A percentile compares a stretch with the other conserved stretches of the same genome.
Evolutionary conservation across 2,888 invertebrate genomes (phyloP).

Genomic region (Pseudolycoriella hygida): DNA sequence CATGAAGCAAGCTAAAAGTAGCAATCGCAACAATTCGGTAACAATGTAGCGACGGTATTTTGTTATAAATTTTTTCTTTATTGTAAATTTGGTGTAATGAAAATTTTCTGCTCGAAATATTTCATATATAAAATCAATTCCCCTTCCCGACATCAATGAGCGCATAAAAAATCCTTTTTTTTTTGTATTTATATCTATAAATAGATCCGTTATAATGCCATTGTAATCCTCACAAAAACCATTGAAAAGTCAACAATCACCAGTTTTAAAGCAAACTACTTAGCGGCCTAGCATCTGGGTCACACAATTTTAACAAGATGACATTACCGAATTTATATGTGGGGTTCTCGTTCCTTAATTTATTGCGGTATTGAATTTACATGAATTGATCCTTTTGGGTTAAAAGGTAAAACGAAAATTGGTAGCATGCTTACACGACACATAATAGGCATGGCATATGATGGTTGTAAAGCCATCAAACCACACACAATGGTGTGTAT

Average conservation of each 20-base stretch:
- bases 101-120: constrained; percentile 3
- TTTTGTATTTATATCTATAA: not conserved
- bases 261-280: constrained; percentile 1
- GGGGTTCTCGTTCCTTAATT: not conserved
- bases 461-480: no score
- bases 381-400: constrained; percentile 1
- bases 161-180: not conserved
- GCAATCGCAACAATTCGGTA: no score
- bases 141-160: not conserved
- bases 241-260: constrained; percentile 1
- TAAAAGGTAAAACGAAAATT: no score
- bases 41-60: not conserved
- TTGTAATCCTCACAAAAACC: constrained; percentile 5
- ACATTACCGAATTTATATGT: not conserved
- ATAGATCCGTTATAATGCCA: constrained; percentile 4
- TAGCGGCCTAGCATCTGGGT: constrained; percentile 1
- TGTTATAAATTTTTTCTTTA: not conserved
- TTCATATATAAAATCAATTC: not conserved
- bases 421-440: not conserved
- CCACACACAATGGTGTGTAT: not conserved
- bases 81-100: not conserved
- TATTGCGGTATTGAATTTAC: constrained; percentile 1
- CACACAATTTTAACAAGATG: constrained; percentile 1
- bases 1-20: no score
- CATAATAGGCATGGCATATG: not conserved